A percentile compares a stretch with the other conserved stretches of the same genome.
These are phyloP conservation scores for Cheirogaleus major DNA, from an alignment of 2,797 vertebrate genomes.

Conservation along the genomic window DNA sequence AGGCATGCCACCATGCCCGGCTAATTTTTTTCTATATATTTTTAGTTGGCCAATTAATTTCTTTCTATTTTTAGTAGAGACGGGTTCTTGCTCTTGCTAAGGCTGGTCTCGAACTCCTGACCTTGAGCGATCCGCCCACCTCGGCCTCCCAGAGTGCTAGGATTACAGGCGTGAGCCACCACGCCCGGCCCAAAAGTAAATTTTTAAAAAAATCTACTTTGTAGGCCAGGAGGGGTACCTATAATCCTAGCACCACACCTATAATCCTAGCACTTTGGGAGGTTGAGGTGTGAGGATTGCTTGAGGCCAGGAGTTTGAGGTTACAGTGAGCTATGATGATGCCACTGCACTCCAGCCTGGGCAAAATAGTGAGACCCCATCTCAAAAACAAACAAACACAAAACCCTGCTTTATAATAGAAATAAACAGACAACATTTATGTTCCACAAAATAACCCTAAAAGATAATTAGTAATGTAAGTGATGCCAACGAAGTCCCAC, in stretches of 20 bases:
- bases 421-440: slow-evolving; percentile 17
- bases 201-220: background rate
- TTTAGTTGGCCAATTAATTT: too few relatives aligned
- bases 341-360: background rate
- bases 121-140: too few relatives aligned
- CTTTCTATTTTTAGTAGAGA: too few relatives aligned
- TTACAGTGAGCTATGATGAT: background rate
- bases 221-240: background rate
- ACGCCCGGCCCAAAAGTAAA: too few relatives aligned
- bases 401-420: background rate
- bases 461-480: slow-evolving; percentile 26
- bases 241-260: background rate
- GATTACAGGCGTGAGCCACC: too few relatives aligned
- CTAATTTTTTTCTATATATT: too few relatives aligned
- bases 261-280: too few relatives aligned
- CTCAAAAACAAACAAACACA: background rate
- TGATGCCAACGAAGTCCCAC: background rate
- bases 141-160: too few relatives aligned
- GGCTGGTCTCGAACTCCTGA: too few relatives aligned
- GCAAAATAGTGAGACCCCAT: background rate
- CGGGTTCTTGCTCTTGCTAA: too few relatives aligned
- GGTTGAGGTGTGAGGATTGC: background rate
- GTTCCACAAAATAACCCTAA: slow-evolving; percentile 21
- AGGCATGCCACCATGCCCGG: too few relatives aligned
- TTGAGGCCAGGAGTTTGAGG: background rate